These are phyloP conservation scores for Anagyrus pseudococci DNA, from an alignment of 2,888 invertebrate species.

Conservation along the genomic window DNA sequence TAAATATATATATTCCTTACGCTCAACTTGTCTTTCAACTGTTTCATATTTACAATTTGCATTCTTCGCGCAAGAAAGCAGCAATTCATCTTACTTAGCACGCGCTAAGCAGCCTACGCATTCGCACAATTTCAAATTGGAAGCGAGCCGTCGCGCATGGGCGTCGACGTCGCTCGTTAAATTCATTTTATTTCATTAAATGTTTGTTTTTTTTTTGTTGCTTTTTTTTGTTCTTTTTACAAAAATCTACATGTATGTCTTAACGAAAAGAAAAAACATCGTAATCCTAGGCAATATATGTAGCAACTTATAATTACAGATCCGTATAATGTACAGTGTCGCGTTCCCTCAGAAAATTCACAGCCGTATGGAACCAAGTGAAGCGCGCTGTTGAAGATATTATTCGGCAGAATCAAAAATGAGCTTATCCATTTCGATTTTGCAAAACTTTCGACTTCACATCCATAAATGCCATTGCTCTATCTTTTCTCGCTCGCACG, in stretches of 20 bases:
- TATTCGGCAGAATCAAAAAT: slow-evolving; percentile 4
- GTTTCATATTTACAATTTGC: slow-evolving; percentile 30
- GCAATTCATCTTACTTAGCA: slow-evolving; percentile 5
- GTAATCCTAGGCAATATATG: neutral
- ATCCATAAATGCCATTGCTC: slow-evolving; percentile 36
- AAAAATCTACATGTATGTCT: slow-evolving; percentile 29
- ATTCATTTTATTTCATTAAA: no score
- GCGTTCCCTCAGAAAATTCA: slow-evolving; percentile 57
- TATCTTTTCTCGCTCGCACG: slow-evolving; percentile 20
- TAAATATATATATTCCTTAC: no score
- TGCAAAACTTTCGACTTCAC: slow-evolving; percentile 30
- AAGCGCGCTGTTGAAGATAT: slow-evolving; percentile 40
- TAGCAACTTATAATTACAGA: slow-evolving; percentile 41
- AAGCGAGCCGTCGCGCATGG: slow-evolving; percentile 7
- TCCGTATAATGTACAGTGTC: slow-evolving; percentile 53
- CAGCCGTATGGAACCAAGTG: slow-evolving; percentile 57
- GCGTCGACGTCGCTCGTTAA: no score
- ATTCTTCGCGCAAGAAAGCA: slow-evolving; percentile 23
- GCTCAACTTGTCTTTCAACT: slow-evolving; percentile 19
- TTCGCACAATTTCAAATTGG: slow-evolving; percentile 24
- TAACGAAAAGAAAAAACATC: slow-evolving; percentile 29
- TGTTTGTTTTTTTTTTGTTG: slow-evolving; percentile 1
- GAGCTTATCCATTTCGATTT: neutral
- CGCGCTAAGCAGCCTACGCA: slow-evolving; percentile 7
- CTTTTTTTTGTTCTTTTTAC: slow-evolving; percentile 16